Conservation (phyloP, 2,888 invertebrate genomes). For the Gymnocheta viridis region DNA sequence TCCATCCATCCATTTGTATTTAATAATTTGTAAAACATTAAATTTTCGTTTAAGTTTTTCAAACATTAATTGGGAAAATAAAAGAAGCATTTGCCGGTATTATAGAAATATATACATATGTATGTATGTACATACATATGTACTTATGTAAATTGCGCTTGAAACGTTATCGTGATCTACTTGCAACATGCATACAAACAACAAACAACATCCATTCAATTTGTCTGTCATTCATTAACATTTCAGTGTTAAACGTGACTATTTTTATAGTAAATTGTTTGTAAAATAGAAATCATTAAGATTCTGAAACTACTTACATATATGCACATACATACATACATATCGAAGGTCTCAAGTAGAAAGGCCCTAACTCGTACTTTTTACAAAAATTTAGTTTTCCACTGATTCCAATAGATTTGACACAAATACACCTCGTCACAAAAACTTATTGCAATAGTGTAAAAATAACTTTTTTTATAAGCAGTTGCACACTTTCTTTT, state of each 20-base stretch:
- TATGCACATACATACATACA: neutral
- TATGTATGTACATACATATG: too few relatives aligned
- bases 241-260: slow-evolving; percentile 52
- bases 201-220: neutral
- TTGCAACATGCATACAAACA: neutral
- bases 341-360: too few relatives aligned
- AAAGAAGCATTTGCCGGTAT: neutral
- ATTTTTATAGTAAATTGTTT: slow-evolving; percentile 37
- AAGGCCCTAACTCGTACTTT: too few relatives aligned
- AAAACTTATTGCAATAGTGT: too few relatives aligned
- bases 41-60: neutral
- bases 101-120: neutral
- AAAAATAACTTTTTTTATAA: too few relatives aligned
- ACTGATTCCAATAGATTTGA: too few relatives aligned
- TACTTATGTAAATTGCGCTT: slow-evolving; percentile 9
- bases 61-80: neutral
- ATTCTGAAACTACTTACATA: neutral
- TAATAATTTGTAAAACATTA: neutral
- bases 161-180: slow-evolving; percentile 8
- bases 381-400: too few relatives aligned
- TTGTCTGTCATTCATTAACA: slow-evolving; percentile 35
- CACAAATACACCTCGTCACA: too few relatives aligned
- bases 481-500: too few relatives aligned
- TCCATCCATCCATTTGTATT: neutral
- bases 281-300: slow-evolving; percentile 13